Conservation (phyloP, 92 coral and sea anemone species). For the Actinernus sp. region DNA sequence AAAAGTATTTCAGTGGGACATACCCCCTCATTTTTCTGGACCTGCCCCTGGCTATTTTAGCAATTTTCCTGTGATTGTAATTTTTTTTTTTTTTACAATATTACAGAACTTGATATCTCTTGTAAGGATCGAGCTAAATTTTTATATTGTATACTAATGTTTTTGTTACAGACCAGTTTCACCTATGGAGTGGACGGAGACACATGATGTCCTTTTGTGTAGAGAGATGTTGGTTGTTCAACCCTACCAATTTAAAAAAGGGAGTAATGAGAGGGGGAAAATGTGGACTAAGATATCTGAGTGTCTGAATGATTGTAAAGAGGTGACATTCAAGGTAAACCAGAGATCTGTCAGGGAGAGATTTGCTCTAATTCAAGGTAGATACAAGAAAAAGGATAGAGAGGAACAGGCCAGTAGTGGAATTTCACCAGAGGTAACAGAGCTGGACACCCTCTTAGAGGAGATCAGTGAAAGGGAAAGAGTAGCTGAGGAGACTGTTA, state of each 20-base stretch:
- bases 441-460: slow-evolving; percentile 33
- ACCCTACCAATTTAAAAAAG: slow-evolving; percentile 50
- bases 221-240: slow-evolving; percentile 51
- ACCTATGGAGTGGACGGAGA: slow-evolving; percentile 58
- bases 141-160: too few species aligned
- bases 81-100: too few species aligned
- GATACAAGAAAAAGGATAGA: slow-evolving; percentile 29
- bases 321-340: slow-evolving; percentile 26
- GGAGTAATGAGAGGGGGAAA: slow-evolving; percentile 34
- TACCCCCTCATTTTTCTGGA: too few species aligned
- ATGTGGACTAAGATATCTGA: slow-evolving; percentile 45
- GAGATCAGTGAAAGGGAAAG: too few species aligned
- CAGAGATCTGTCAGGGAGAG: slow-evolving; percentile 63
- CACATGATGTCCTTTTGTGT: slow-evolving; percentile 30
- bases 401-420: slow-evolving; percentile 52
- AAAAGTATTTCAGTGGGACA: too few species aligned
- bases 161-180: too few species aligned
- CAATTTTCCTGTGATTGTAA: too few species aligned
- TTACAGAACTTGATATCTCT: too few species aligned
- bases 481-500: too few species aligned
- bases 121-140: too few species aligned
- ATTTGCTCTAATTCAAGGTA: slow-evolving; percentile 27
- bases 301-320: slow-evolving; percentile 24
- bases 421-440: slow-evolving; percentile 40
- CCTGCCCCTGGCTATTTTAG: too few species aligned